Conservation (phyloP, 1,140 invertebrate genomes). For the Lasaia peninsularis region DNA sequence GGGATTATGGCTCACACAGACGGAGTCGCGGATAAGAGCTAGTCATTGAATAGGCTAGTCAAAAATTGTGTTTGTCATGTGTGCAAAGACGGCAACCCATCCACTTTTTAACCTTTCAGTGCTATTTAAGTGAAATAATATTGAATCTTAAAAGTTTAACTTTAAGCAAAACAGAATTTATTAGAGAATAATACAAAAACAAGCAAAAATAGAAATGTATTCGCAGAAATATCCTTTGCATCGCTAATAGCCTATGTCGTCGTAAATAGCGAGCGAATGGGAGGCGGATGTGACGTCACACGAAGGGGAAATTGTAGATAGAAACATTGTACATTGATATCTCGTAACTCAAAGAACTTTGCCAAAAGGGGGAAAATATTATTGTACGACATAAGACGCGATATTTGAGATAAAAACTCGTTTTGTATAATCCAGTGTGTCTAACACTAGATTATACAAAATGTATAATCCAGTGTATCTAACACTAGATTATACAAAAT, state of each 20-base stretch:
- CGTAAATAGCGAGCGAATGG: slow-evolving; percentile 13
- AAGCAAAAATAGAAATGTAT: slow-evolving; percentile 1
- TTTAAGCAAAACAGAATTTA: neutral
- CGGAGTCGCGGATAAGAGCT: no score
- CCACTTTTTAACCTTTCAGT: no score
- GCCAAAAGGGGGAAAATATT: slow-evolving; percentile 14
- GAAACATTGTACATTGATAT: slow-evolving; percentile 6
- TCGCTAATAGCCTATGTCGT: slow-evolving; percentile 8
- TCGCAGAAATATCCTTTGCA: neutral
- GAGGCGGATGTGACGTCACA: slow-evolving; percentile 19
- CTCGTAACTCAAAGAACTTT: slow-evolving; percentile 7
- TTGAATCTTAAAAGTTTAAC: no score
- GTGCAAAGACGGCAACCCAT: no score
- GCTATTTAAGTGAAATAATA: no score
- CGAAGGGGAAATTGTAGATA: slow-evolving; percentile 6
- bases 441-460: neutral
- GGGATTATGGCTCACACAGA: no score
- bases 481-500: neutral
- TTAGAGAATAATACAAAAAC: neutral
- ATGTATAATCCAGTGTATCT: slow-evolving; percentile 2
- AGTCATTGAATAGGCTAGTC: no score
- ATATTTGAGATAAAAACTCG: neutral
- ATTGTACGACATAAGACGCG: neutral
- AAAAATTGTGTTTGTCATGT: no score
- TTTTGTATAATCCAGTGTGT: slow-evolving; percentile 4